A percentile compares a stretch with the other conserved stretches of the same genome.
Evolutionary conservation across 2,888 invertebrate species (phyloP).

Genomic region (Lydus trimaculatus): DNA sequence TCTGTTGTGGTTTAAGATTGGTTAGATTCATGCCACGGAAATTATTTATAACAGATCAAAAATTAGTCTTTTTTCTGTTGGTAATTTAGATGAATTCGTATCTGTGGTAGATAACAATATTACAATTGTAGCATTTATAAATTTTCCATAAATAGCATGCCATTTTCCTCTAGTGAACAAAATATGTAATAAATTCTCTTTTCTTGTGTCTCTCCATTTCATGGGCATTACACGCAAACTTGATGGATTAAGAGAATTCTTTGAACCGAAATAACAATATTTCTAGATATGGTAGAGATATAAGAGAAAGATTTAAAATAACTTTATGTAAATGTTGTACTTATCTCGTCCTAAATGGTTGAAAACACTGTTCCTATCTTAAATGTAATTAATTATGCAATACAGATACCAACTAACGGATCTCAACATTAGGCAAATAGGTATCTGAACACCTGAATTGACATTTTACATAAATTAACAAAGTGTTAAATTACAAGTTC

Average conservation of each 20-base stretch:
- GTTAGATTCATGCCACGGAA: neutral
- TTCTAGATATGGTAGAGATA: neutral
- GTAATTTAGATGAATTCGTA: neutral
- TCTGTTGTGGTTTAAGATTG: neutral
- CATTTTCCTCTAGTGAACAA: neutral
- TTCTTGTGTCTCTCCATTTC: neutral
- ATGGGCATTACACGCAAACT: neutral
- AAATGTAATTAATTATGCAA: neutral
- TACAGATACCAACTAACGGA: neutral
- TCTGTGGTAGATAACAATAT: neutral
- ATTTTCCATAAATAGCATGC: neutral
- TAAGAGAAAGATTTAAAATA: neutral
- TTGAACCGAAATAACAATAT: neutral
- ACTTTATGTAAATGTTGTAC: too few relatives aligned
- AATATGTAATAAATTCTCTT: slow-evolving; percentile 4
- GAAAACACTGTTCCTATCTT: neutral
- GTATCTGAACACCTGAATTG: neutral
- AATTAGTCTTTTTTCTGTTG: neutral
- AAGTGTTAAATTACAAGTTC: too few relatives aligned
- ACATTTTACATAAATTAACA: neutral
- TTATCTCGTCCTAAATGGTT: neutral
- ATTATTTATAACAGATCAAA: slow-evolving; percentile 1
- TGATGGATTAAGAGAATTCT: neutral
- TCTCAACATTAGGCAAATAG: neutral
- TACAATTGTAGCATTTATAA: neutral